Conservation (phyloP, 2,797 vertebrate species). For the Miichthys miiuy region DNA sequence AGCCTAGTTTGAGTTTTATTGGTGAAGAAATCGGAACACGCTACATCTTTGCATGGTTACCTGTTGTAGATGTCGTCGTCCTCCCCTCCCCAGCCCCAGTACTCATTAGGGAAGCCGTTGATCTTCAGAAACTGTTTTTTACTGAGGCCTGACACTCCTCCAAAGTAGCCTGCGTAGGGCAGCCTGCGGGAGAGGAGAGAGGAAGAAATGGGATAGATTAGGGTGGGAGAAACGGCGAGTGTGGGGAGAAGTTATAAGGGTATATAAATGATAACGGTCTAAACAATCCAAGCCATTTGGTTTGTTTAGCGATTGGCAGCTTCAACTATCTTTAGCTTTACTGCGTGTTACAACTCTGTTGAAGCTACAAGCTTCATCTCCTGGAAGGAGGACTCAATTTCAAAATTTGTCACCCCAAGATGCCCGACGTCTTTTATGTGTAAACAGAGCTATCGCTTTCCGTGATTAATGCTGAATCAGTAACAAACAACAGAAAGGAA, state of each 20-base stretch:
- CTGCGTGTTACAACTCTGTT: neutral
- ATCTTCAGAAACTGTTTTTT: constrained; percentile 98
- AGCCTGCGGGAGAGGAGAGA: constrained; percentile 83
- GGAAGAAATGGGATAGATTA: neutral
- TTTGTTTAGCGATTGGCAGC: neutral
- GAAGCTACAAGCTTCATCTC: too few relatives aligned
- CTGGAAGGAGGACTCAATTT: neutral
- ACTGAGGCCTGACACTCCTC: constrained; percentile 96
- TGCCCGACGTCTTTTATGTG: neutral
- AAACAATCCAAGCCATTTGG: constrained; percentile 10
- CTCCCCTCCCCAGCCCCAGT: constrained; percentile 99
- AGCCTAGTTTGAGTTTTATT: constrained; percentile 10
- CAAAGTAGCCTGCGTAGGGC: constrained; percentile 96
- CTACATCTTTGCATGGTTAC: constrained; percentile 72
- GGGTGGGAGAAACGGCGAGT: neutral
- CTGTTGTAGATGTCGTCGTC: constrained; percentile 99
- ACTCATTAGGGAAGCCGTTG: constrained; percentile 98
- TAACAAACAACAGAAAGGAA: neutral
- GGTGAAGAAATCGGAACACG: neutral
- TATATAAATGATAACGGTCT: neutral
- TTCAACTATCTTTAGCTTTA: neutral
- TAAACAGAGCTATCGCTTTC: too few relatives aligned
- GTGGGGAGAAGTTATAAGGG: neutral
- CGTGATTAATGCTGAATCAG: too few relatives aligned
- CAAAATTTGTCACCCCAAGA: too few relatives aligned